Evolutionary conservation across 2,797 vertebrate genomes (phyloP), one percentile per base, ranked within the genome.

Genomic region (Schizothorax lantsangensis): DNA sequence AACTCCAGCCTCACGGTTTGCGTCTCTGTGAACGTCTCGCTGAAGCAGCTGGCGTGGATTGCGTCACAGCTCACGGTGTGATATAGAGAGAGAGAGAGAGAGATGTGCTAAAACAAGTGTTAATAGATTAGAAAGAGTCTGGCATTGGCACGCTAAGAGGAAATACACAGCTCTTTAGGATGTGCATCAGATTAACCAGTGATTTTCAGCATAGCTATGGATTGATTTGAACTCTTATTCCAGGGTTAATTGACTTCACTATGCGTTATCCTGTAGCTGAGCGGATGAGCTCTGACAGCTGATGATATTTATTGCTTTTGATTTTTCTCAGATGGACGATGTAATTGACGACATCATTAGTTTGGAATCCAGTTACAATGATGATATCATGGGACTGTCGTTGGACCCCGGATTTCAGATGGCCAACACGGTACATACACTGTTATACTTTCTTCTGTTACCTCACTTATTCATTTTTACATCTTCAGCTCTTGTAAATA

Each of bases 281-380:
- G 73, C 7, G 30, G 75, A 59, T 30, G 15, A 64, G 30, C 59
- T 66, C 21, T 68, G 15, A 40, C 38, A 36, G 33, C 52, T 36
- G 49, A 21, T 43, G 57, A 71, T 6, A 69, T 12, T n/a, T 36
- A 1, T 78, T 36, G 19, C 52, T 15, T 66, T 71, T 81, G 38
- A 30, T 83, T 81, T 77, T 40, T 91, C 90, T 17, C 89, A 99
- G 98, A 99, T 99, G 98, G 98, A 99, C 91, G 98, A 99, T 94
- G 98, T 99, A 89, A 98, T 99, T 0, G 98, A 99, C 90, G 98
- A 99, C 94, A 99, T 99, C 75, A 99, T 99, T 91, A 98, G 98
- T 90, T 94, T 99, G 95, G 98, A 99, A 94, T 99, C 98, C 83
- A 99, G 98, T 95, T 99, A 99, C 90, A 99, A 96, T 93, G 98